Base-by-base conservation (phyloP, 2,888 invertebrate genomes). In the Caenorhabditis doughertyi region DNA sequence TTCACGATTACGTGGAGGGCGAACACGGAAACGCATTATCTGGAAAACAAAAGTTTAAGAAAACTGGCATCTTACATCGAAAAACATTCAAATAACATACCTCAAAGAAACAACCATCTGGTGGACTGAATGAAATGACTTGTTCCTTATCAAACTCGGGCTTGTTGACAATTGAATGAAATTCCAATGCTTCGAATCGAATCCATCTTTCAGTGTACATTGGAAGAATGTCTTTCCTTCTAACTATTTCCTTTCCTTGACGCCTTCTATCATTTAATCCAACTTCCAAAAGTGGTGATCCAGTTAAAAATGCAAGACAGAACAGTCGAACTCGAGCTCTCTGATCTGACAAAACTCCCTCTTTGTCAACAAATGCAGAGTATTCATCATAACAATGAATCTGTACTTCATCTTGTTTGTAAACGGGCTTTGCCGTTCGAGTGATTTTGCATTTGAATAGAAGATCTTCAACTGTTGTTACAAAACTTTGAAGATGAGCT, bases 191-290 rank as follows among this genome's bases (percentile, higher is more conserved):
- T 93, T 99, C 98, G 71, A 98, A 94, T 49, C 97, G 95, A 92
- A 99, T 99, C 99, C 99, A 99, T 93, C 99, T 97, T 93, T 99
- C 99, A 0, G 99, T 99, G 83, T 96, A 96, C 91, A 91, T 91
- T 25, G 99, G 98, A 92, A 99, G 97, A 92, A 99, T 99, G 93
- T 99, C 99, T 93, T 98, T 97, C 3, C 99, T 94, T 0, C 99
- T 97, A 1, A 99, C 99, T 68, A 99, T 97, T 94, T 99, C 99
- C 93, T 87, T 91, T 67, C 91, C 91, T 70, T 91, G 89, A 16
- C 91, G 68, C 70, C 91, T 65, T 42, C 91, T 94, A 93, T 99
- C 99, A 93, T 99, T 99, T 76, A 99, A 95, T 3, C 99, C 99
- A 88, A 99, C 93, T 93, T 99, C 99, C 85, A 98, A 95, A 92